Conservation (phyloP, 2,113 vertebrate genomes). For the Mormyrus lacerda region DNA sequence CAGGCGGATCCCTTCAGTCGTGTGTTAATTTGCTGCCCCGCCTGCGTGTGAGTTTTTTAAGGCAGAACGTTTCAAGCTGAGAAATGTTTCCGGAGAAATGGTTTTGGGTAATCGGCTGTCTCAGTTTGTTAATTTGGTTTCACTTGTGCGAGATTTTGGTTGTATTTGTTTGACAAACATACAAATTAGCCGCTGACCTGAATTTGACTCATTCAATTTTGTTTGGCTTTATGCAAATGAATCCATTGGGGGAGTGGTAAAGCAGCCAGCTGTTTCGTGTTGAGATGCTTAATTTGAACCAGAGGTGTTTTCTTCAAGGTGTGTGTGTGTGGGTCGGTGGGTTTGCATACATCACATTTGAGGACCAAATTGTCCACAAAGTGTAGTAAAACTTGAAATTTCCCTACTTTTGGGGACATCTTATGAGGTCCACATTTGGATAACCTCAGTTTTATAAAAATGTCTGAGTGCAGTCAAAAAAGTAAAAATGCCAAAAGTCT, state of each 20-base stretch:
- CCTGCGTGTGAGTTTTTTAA: neutral
- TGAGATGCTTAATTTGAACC: neutral
- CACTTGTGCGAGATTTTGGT: neutral
- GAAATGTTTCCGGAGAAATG: neutral
- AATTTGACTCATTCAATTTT: neutral
- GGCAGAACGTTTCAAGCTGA: neutral
- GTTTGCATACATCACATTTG: too few relatives aligned
- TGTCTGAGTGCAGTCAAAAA: too few relatives aligned
- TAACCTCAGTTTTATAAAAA: too few relatives aligned
- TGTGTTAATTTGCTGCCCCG: neutral
- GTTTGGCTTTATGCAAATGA: neutral
- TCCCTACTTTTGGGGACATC: too few relatives aligned
- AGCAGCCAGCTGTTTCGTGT: neutral
- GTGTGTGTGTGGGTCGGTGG: neutral
- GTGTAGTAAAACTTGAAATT: too few relatives aligned
- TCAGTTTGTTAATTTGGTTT: neutral
- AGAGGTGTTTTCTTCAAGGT: neutral
- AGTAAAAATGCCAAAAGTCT: too few relatives aligned
- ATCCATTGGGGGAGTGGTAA: neutral
- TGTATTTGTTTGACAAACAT: neutral
- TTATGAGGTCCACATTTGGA: too few relatives aligned
- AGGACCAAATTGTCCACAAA: too few relatives aligned
- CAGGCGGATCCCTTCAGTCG: neutral
- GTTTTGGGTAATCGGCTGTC: neutral
- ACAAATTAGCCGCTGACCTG: neutral